phyloP scores from a whole-genome alignment of 2,113 vertebrate genomes.

The Sarotherodon lohbergeri region DNA sequence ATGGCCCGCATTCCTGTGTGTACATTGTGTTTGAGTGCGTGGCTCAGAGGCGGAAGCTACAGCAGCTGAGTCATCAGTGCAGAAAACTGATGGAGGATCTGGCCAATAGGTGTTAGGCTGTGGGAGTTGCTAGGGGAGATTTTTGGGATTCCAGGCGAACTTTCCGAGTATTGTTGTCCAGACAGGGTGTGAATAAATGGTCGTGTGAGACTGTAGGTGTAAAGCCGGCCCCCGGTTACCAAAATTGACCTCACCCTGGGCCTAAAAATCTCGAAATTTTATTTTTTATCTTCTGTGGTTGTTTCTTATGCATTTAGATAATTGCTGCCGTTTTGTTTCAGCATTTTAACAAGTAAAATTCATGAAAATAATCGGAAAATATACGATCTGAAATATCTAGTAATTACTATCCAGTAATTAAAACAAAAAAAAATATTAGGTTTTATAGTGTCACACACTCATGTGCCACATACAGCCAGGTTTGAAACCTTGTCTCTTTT shows the following conservation, averaged over 20 bases:
- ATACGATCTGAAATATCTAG: background rate
- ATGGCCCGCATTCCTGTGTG: background rate
- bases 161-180: conserved; percentile 31
- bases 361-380: background rate
- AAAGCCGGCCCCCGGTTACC: background rate
- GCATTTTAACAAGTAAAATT: background rate
- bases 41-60: background rate
- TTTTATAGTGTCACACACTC: background rate
- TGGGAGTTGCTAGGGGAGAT: conserved; percentile 28
- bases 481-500: background rate
- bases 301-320: background rate
- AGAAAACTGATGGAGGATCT: conserved; percentile 1
- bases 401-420: background rate
- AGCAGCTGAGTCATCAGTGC: conserved; percentile 49
- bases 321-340: background rate
- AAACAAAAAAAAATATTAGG: background rate
- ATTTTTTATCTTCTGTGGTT: background rate
- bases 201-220: background rate
- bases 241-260: background rate
- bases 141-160: conserved; percentile 49
- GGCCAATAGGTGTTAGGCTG: conserved; percentile 7
- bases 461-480: background rate
- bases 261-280: background rate
- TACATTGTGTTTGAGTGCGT: background rate
- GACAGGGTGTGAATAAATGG: conserved; percentile 15